A percentile compares a stretch with the other conserved stretches of the same genome.
phyloP scores from a whole-genome alignment of 2,888 invertebrate genomes.

The Agapostemon virescens region DNA sequence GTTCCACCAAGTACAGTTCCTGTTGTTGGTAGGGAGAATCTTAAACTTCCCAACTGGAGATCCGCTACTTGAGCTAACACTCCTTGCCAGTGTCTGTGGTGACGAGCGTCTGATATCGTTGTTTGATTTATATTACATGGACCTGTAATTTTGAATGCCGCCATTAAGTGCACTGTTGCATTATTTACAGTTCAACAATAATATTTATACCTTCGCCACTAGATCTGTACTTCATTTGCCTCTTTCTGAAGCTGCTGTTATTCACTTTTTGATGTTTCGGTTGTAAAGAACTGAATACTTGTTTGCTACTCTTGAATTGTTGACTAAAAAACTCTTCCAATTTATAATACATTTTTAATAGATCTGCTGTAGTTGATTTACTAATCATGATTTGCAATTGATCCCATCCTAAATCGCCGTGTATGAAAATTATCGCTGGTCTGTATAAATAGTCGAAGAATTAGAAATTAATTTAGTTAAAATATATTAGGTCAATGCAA shows the following conservation, averaged over 20 bases:
- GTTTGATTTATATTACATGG: conserved; percentile 76
- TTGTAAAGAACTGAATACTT: conserved; percentile 90
- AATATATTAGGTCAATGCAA: conserved; percentile 8
- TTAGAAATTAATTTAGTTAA: conserved; percentile 1
- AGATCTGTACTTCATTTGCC: conserved; percentile 79
- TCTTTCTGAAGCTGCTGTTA: conserved; percentile 75
- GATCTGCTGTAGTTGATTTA: conserved; percentile 97
- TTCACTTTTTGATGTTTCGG: conserved; percentile 80
- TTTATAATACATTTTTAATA: conserved; percentile 97
- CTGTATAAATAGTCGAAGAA: conserved; percentile 71
- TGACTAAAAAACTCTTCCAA: conserved; percentile 98
- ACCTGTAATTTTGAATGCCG: conserved; percentile 58
- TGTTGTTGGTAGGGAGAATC: conserved; percentile 85
- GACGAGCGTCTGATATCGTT: conserved; percentile 85
- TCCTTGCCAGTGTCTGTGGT: conserved; percentile 97
- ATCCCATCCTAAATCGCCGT: conserved; percentile 96
- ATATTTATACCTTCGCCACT: conserved; percentile 76
- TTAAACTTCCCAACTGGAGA: conserved; percentile 88
- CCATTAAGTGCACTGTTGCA: conserved; percentile 3
- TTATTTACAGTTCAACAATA: not conserved
- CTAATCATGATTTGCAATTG: conserved; percentile 98
- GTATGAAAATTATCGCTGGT: conserved; percentile 94
- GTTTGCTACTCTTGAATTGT: conserved; percentile 97
- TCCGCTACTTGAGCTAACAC: conserved; percentile 91
- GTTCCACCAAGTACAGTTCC: conserved; percentile 93